phyloP scores from a whole-genome alignment of 2,888 invertebrate species.

The Hydraecia micacea region DNA sequence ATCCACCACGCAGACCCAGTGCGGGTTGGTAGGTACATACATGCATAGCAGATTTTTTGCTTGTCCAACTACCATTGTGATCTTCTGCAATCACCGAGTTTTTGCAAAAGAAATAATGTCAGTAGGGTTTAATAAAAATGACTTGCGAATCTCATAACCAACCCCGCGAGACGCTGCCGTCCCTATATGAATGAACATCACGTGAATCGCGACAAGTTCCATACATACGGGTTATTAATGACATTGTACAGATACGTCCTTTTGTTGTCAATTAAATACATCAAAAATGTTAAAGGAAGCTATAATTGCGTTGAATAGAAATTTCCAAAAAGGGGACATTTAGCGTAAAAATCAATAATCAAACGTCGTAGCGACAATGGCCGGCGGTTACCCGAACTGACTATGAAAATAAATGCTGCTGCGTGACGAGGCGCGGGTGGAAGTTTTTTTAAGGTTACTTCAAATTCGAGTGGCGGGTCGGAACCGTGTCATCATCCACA shows the following conservation, averaged over 20 bases:
- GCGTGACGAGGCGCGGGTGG: conserved; percentile 88
- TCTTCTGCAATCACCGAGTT: conserved; percentile 17
- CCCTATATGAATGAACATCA: conserved; percentile 62
- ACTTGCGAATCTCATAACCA: conserved; percentile 67
- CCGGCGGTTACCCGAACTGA: conserved; percentile 85
- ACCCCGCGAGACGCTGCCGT: conserved; percentile 50
- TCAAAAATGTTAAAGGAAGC: conserved; percentile 85
- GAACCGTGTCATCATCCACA: conserved; percentile 74
- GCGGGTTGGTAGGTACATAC: background rate
- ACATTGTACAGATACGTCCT: conserved; percentile 81
- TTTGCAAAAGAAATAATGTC: conserved; percentile 10
- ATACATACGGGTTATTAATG: conserved; percentile 88
- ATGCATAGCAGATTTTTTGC: background rate
- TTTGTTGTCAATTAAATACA: conserved; percentile 83
- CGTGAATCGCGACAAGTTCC: conserved; percentile 85
- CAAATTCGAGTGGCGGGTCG: conserved; percentile 80
- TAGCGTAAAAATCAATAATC: conserved; percentile 91
- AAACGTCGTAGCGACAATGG: conserved; percentile 84
- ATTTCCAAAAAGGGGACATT: conserved; percentile 86
- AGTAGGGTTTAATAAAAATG: conserved; percentile 61
- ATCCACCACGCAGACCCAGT: background rate
- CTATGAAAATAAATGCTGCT: conserved; percentile 88
- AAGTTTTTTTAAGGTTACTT: conserved; percentile 83
- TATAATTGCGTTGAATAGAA: conserved; percentile 87
- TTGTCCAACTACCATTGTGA: background rate